phyloP scores from a whole-genome alignment of 2,113 vertebrate genomes.

The Anolis carolinensis region DNA sequence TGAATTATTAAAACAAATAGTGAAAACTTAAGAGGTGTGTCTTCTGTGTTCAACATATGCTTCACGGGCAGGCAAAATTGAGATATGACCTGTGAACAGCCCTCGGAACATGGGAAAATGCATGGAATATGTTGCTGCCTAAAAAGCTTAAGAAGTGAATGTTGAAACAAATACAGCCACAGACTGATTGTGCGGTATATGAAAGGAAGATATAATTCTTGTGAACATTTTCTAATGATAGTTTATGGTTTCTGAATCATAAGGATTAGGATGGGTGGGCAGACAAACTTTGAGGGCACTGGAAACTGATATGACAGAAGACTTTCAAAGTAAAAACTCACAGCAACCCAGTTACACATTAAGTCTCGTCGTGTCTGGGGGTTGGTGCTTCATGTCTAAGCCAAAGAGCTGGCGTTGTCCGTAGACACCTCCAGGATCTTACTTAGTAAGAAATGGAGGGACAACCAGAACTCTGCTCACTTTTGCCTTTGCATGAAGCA shows the following conservation, averaged over 20 bases:
- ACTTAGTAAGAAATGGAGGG: background rate
- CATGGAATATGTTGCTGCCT: background rate
- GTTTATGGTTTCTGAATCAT: background rate
- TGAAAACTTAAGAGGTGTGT: background rate
- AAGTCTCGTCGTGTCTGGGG: too few species aligned
- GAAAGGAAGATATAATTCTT: background rate
- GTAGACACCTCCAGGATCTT: too few species aligned
- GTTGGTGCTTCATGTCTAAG: too few species aligned
- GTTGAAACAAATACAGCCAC: background rate
- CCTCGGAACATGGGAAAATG: background rate
- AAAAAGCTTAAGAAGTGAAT: background rate
- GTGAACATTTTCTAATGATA: background rate
- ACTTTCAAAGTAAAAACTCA: background rate
- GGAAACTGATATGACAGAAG: background rate
- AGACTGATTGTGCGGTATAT: background rate
- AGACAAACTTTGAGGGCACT: background rate
- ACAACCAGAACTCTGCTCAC: background rate
- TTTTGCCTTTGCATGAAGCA: background rate
- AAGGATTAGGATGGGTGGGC: background rate
- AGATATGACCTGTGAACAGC: background rate
- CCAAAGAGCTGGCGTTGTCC: too few species aligned
- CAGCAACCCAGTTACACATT: too few species aligned
- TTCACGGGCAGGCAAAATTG: background rate
- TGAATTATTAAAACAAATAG: constrained; percentile 2
- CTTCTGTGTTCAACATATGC: background rate